Base-by-base conservation (phyloP, 2,888 invertebrate genomes). In the Drosophila ustulata region DNA sequence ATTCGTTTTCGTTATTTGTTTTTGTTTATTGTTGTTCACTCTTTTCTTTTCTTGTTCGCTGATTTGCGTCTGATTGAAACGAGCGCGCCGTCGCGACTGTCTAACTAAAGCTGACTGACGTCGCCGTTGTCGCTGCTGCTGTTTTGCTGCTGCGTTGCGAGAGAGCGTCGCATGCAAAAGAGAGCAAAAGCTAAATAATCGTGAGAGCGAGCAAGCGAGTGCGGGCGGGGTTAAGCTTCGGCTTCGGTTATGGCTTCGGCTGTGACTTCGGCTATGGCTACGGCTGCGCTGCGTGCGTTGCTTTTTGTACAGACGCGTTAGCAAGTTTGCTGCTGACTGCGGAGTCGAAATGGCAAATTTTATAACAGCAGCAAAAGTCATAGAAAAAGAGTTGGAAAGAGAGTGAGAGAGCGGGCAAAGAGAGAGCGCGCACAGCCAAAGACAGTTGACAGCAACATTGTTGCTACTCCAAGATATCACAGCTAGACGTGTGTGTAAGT, bases 41-140 rank as follows among this genome's bases (percentile, higher is more conserved):
- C 28, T 4, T 32, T 32, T 25, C 11, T 46, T n/a, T 46, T 18
- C 25, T 45, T 18, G 18, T 18, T 18, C 66, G 53, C 62, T 52
- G 50, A 32, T 46, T 43, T 65, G 70, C 71, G 86, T 85, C 82
- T 77, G 79, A 49, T 81, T 81, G 72, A 66, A 86, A 79, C 82
- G 84, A 86, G 84, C 86, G 86, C 83, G 83, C 87, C 86, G 86
- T 83, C 84, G 83, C 83, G 81, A 83, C 86, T 83, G 77, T 75
- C 68, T 68, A 53, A 68, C 68, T 68, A 61, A 74, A 72, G 66
- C 65, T 66, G 66, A 46, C 26, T 53, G 52, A 66, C 62, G 61
- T 34, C 39, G 50, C 45, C 45, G 46, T 26, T 50, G 23, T 5
- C 56, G 4, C 55, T 52, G 43, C 57, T 34, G 58, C 34, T 64